Conservation (phyloP, 2,888 invertebrate genomes). For the Crioceris asparagi region DNA sequence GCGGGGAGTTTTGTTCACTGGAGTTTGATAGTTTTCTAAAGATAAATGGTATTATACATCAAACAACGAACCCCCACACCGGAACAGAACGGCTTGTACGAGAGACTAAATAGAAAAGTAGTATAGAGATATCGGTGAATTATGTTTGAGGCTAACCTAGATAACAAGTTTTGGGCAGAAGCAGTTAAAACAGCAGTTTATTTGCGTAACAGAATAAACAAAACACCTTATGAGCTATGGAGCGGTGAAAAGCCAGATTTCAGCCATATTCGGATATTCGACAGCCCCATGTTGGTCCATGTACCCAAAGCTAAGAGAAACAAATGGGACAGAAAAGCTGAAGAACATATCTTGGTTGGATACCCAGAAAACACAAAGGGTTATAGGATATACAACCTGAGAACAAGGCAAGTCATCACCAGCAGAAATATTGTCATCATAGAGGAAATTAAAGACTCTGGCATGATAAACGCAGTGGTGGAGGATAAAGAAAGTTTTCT, state of each 20-base stretch:
- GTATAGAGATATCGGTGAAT: constrained; percentile 18
- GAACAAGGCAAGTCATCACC: constrained; percentile 6
- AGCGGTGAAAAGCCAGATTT: constrained; percentile 14
- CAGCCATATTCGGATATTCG: constrained; percentile 18
- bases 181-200: not conserved
- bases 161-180: constrained; percentile 4
- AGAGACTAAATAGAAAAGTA: constrained; percentile 18
- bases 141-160: constrained; percentile 11
- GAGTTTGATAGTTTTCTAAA: constrained; percentile 11
- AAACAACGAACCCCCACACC: constrained; percentile 22
- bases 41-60: constrained; percentile 20
- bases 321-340: constrained; percentile 20
- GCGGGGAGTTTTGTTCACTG: constrained; percentile 17
- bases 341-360: constrained; percentile 19
- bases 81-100: constrained; percentile 24
- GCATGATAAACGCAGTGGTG: no score
- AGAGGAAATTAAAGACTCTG: no score
- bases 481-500: no score
- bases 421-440: constrained; percentile 12
- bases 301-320: constrained; percentile 16
- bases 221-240: not conserved
- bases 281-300: constrained; percentile 16
- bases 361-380: constrained; percentile 20
- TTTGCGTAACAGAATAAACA: not conserved
- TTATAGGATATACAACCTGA: constrained; percentile 18